Evolutionary conservation across 2,113 vertebrate species (phyloP), one percentile per base, ranked within the genome.

Genomic region (Canis aureus): DNA sequence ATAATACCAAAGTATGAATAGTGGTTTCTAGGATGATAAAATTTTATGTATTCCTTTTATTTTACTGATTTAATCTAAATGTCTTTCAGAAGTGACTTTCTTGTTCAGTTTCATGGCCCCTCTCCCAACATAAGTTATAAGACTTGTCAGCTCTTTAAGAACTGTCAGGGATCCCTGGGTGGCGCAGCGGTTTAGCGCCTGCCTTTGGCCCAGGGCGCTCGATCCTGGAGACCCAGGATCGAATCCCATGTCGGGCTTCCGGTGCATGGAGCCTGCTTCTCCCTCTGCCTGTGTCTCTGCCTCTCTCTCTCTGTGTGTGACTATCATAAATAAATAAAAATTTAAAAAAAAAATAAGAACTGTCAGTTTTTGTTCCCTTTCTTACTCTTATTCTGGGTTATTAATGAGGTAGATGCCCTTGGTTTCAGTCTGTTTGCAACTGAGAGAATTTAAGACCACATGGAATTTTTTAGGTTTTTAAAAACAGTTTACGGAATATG

Each of bases 1-100:
- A 73, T 53, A n/a, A 71, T 85, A 86, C 15, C 55, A 73, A 83
- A 92, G 57, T 85, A 29, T 87, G 85, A 80, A 69, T 78, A 73
- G 32, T 59, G 5, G 16, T 91, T 93, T 6, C 20, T 69, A 79
- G 8, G 3, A 35, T 85, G 8, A 55, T 82, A 80, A 16, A 22
- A 81, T 85, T 94, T 90, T 94, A 29, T 60, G 1, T 93, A 35
- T 78, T 86, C 17, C 29, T 92, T 95, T 93, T 73, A 76, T 90
- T 96, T 88, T 76, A 49, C 25, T 92, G n/a, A 74, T 27, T 88
- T 64, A 66, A n/a, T 60, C 11, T 93, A 60, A 83, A 67, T 66
- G 22, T 82, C 55, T 88, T 91, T 88, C 25, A 90, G 32, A 86
- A 82, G 35, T 11, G 80, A 4, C 11, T 88, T 67, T 91, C 84